Base-by-base conservation (phyloP, 2,888 invertebrate genomes). In the Lutraria lutraria region DNA sequence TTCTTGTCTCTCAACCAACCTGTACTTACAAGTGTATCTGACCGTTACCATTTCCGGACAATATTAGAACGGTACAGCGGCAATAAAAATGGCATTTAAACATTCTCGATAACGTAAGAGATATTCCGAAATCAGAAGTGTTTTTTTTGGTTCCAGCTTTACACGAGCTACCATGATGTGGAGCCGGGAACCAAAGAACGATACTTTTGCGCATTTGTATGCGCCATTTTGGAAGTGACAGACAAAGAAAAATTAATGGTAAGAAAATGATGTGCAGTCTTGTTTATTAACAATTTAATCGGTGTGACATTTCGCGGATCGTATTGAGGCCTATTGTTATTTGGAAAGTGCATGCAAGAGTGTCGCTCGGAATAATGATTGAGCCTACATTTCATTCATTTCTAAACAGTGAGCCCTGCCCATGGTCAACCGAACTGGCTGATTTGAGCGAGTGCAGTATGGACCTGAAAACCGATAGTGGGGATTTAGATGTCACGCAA, bases 401-500 rank as follows among this genome's bases (percentile, higher is more conserved):
- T 86, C 72, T 85, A 60, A 84, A 87, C 87, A 87, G 87, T 86
- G 83, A 56, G 15, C 10, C n/a, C n/a, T 19, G 10, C 15, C 53
- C 95, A 53, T 25, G 80, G 63, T 19, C 29, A 15, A 25, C 19
- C 16, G 29, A 29, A 21, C 34, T 34, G 80, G 56, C 0, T 21
- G 63, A 25, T 25, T n/a, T 13, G 31, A 76, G 31, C 19, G 76
- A 34, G 34, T 31, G 29, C 76, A 76, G 76, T 19, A 76, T 76
- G 76, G 76, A 76, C 19, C 31, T 76, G 19, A 72, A 31, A 21
- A 53, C 29, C 31, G 31, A n/a, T n/a, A 52, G 60, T 29, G 68
- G 90, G 83, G 81, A 93, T 85, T 95, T 88, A 43, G 56, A 54
- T 68, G 16, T 91, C 91, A 29, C 82, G 52, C 63, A 97, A 68